Percentiles rank a stretch among this genome's conserved stretches.
Evolutionary conservation across 2,113 vertebrate genomes (phyloP).

Genomic region (Montifringilla adamsi): DNA sequence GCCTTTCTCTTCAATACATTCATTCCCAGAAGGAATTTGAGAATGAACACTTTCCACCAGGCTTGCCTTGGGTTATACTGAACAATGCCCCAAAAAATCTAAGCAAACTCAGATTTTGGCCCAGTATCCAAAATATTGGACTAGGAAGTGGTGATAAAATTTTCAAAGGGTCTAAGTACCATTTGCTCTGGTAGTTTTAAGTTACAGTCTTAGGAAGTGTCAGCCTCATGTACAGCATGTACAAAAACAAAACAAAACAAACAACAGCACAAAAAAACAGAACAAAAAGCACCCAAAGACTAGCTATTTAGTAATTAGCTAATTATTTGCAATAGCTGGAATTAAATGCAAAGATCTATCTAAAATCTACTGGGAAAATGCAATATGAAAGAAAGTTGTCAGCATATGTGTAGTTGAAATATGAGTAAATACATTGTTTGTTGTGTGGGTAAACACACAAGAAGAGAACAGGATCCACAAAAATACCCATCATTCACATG

Average conservation of each 20-base stretch:
- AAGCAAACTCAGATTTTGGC: neutral
- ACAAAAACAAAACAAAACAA: neutral
- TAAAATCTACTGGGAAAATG: neutral
- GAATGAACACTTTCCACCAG: neutral
- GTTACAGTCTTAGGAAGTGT: neutral
- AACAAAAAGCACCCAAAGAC: neutral
- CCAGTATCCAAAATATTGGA: neutral
- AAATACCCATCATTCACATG: neutral
- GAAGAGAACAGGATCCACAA: neutral
- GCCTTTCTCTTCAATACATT: neutral
- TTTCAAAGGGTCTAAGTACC: neutral
- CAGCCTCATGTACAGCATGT: neutral
- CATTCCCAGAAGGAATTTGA: neutral
- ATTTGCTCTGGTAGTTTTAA: neutral
- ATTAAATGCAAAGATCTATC: neutral
- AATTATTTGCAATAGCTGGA: neutral
- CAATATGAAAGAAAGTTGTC: neutral
- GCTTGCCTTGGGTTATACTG: neutral
- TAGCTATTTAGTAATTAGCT: neutral
- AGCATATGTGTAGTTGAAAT: neutral
- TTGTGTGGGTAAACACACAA: neutral
- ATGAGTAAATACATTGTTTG: neutral
- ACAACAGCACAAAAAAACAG: neutral
- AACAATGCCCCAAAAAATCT: neutral
- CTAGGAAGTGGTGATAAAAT: neutral